These are phyloP conservation scores for Rousettus madagascariensis DNA, from an alignment of 2,797 vertebrate species.

Conservation along the genomic window DNA sequence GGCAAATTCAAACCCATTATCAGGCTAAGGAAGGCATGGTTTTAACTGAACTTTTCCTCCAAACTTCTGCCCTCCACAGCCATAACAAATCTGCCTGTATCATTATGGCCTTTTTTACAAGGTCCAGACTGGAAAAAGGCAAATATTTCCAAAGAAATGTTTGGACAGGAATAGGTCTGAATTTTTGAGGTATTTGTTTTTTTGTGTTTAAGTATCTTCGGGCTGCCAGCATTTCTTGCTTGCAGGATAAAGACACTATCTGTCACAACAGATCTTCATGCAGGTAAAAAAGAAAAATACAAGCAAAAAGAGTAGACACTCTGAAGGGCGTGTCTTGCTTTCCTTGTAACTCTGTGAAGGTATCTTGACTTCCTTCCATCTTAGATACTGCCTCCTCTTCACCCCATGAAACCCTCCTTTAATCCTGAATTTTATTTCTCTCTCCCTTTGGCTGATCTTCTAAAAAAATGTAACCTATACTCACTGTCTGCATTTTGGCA, in stretches of 20 bases:
- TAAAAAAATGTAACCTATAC: background rate
- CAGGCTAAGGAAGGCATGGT: slow-evolving; percentile 65
- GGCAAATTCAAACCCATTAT: slow-evolving; percentile 83
- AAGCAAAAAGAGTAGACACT: background rate
- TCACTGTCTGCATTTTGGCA: background rate
- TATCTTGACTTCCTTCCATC: background rate
- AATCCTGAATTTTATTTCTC: background rate
- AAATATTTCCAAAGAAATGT: slow-evolving; percentile 50
- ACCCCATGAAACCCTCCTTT: background rate
- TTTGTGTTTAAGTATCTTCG: background rate
- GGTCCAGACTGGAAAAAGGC: slow-evolving; percentile 50
- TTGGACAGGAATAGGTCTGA: slow-evolving; percentile 20
- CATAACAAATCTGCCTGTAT: slow-evolving; percentile 1
- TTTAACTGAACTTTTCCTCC: slow-evolving; percentile 79
- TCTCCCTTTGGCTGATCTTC: background rate
- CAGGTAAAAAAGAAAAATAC: background rate
- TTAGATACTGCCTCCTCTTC: background rate
- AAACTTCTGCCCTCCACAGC: slow-evolving; percentile 61
- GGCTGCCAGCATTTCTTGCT: slow-evolving; percentile 26
- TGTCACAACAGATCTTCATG: background rate
- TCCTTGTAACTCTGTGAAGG: background rate
- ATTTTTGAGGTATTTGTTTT: slow-evolving; percentile 16
- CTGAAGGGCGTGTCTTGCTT: background rate
- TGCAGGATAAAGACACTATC: background rate
- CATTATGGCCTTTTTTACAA: slow-evolving; percentile 68